phyloP scores from a whole-genome alignment of 2,113 vertebrate genomes.

The Datnioides undecimradiatus region DNA sequence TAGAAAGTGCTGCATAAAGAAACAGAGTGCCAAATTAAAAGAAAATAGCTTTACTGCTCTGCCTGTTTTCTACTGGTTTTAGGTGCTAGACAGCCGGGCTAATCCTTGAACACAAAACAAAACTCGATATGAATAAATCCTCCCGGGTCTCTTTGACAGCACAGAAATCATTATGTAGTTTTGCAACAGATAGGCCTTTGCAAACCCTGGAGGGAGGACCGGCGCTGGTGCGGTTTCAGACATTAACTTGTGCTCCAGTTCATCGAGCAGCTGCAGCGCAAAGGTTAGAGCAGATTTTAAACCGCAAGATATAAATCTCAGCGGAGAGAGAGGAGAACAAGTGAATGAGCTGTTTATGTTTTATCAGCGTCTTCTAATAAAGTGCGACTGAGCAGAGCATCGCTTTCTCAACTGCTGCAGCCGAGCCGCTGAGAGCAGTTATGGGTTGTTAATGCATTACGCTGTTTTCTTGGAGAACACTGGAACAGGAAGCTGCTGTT shows the following conservation, averaged over 20 bases:
- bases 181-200: neutral
- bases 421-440: constrained; percentile 5
- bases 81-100: neutral
- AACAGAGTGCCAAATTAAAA: neutral
- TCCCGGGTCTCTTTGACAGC: neutral
- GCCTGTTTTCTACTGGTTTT: neutral
- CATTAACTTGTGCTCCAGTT: neutral
- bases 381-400: neutral
- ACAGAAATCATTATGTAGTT: neutral
- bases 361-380: neutral
- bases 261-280: neutral
- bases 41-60: neutral
- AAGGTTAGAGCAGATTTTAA: constrained; percentile 10
- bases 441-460: neutral
- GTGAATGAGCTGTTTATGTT: constrained; percentile 7
- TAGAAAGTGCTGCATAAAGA: neutral
- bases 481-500: neutral
- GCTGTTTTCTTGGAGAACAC: neutral
- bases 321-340: neutral
- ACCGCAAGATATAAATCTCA: neutral
- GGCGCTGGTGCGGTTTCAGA: neutral
- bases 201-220: neutral
- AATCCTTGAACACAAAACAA: constrained; percentile 2
- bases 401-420: neutral
- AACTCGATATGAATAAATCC: neutral